Percentiles rank a stretch among this genome's conserved stretches.
Evolutionary conservation across 2,888 invertebrate species (phyloP).

Genomic region (Apamea sordens): DNA sequence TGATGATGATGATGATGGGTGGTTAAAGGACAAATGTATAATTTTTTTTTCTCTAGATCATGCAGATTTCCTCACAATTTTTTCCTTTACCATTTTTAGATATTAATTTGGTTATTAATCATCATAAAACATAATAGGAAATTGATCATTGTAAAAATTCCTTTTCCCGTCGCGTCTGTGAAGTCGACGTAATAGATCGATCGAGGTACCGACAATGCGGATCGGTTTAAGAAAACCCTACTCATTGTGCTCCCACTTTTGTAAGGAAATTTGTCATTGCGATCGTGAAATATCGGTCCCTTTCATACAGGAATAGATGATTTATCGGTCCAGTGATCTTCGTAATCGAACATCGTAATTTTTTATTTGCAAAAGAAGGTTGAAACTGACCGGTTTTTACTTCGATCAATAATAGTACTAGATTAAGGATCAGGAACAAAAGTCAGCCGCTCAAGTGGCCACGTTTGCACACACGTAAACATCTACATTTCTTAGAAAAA

Average conservation of each 20-base stretch:
- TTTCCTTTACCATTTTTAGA: slow-evolving; percentile 3
- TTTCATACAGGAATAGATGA: slow-evolving; percentile 56
- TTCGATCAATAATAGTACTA: too few relatives aligned
- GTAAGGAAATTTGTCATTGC: slow-evolving; percentile 59
- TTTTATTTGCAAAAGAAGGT: slow-evolving; percentile 28
- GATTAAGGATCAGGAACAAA: too few relatives aligned
- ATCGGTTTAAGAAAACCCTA: slow-evolving; percentile 49
- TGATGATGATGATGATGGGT: too few relatives aligned
- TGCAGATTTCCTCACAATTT: too few relatives aligned
- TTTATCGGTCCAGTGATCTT: slow-evolving; percentile 54
- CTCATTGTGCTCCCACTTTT: slow-evolving; percentile 48
- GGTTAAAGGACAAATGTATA: not conserved
- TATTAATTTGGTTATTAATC: slow-evolving; percentile 11
- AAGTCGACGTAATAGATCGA: slow-evolving; percentile 51
- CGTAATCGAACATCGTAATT: slow-evolving; percentile 45
- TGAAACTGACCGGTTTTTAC: not conserved
- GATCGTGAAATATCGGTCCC: slow-evolving; percentile 45
- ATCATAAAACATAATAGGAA: slow-evolving; percentile 33
- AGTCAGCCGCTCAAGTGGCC: too few relatives aligned
- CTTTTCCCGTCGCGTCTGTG: slow-evolving; percentile 52
- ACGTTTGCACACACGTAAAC: too few relatives aligned
- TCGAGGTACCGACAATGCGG: slow-evolving; percentile 49
- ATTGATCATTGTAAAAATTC: slow-evolving; percentile 53
- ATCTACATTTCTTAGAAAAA: too few relatives aligned
- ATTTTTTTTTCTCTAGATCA: not conserved